Evolutionary conservation across 2,888 invertebrate genomes (phyloP).

Genomic region (Drosophila multiciliata): DNA sequence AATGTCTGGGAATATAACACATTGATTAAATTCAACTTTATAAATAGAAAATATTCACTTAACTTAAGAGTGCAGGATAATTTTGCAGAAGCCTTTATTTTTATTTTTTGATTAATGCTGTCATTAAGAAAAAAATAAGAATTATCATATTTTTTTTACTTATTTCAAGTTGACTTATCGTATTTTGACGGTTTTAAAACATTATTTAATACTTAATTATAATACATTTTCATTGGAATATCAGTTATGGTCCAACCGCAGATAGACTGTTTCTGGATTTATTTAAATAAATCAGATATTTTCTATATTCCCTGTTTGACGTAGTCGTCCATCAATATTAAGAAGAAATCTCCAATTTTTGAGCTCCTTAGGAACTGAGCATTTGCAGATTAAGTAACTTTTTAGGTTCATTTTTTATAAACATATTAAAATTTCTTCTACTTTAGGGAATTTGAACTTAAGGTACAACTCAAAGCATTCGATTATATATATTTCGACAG

Average conservation of each 20-base stretch:
- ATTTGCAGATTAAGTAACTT: background rate
- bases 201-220: background rate
- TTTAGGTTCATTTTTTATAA: background rate
- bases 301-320: background rate
- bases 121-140: too few relatives aligned
- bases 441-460: background rate
- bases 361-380: background rate
- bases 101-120: background rate
- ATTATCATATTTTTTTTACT: too few relatives aligned
- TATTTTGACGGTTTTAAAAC: background rate
- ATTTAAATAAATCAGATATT: background rate
- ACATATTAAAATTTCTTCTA: too few relatives aligned
- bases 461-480: rapidly evolving
- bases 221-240: background rate
- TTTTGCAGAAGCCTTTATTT: background rate
- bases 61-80: background rate
- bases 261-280: background rate
- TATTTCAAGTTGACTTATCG: too few relatives aligned
- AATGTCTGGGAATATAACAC: background rate
- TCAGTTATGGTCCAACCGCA: background rate
- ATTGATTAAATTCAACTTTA: background rate
- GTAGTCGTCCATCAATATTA: background rate
- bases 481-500: background rate
- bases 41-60: background rate
- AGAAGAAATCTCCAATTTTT: background rate